Evolutionary conservation across 2,797 vertebrate genomes (phyloP), one percentile per base, ranked within the genome.

Genomic region (Ctenosaura bakeri): DNA sequence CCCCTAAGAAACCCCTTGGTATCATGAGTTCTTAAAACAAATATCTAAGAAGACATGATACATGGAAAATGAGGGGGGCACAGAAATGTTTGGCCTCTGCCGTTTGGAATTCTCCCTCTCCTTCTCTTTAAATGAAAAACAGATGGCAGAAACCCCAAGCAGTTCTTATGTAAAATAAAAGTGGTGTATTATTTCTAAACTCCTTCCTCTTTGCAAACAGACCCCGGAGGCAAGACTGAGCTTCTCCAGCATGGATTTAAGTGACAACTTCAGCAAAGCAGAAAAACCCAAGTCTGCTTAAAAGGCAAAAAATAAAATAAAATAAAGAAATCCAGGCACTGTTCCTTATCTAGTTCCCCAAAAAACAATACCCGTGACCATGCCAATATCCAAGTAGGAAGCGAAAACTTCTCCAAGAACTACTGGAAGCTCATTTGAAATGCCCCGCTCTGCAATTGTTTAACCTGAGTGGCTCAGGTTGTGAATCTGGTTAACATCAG

Each of bases 401-500:
- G 18, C 1, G 42, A 24, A 69, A 38, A n/a, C 1, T 29, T 54
- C 46, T 76, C 1, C 6, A 4, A 56, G 6, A 87, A 32, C 6
- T 4, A 29, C 32, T 29, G 46, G 79, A 26, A 52, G n/a, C 59
- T 7, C 22, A 24, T 22, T 16, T 12, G 42, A 9, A 20, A n/a
- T 1, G 32, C 24, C 22, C 56, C 29, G 13, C 59, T 56, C 73
- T 14, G 73, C 56, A 73, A n/a, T n/a, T 83, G 46, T 81, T 29
- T 38, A 66, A 85, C 62, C 87, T 42, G 38, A 90, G 52, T 83
- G 35, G 16, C 56, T 0, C 22, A 54, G 79, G 35, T 81, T 89
- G 77, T 50, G 85, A 93, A 88, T 90, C 77, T 82, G 90, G 42
- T 88, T 82, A 29, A 82, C 4, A 85, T 90, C 94, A 92, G 88